phyloP scores from a whole-genome alignment of 2,888 invertebrate genomes.

The Nudaria mundana region DNA sequence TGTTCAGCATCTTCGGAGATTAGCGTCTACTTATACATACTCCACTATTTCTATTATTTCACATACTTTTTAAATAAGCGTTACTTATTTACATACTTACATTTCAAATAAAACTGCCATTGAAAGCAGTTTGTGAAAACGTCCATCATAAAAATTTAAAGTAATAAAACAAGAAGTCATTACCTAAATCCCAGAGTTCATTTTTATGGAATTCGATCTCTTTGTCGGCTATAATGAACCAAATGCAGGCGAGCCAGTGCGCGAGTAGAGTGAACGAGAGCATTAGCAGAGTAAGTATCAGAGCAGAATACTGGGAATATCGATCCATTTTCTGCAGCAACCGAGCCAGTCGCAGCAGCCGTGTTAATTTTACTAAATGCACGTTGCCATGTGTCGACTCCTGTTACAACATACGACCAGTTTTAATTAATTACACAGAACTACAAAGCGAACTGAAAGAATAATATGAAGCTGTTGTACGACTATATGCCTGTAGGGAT shows the following conservation, averaged over 20 bases:
- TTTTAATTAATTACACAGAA: slow-evolving; percentile 26
- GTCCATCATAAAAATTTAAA: slow-evolving; percentile 4
- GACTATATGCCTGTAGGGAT: slow-evolving; percentile 12
- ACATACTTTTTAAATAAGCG: too few species aligned
- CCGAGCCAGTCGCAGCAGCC: slow-evolving; percentile 92
- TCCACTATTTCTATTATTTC: too few species aligned
- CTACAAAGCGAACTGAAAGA: slow-evolving; percentile 5
- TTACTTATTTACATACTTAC: too few species aligned
- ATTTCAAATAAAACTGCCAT: neutral
- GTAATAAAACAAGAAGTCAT: slow-evolving; percentile 3
- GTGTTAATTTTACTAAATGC: slow-evolving; percentile 95
- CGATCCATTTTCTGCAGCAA: slow-evolving; percentile 97
- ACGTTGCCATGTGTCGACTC: slow-evolving; percentile 89
- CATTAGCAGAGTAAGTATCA: slow-evolving; percentile 96
- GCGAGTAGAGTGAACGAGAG: slow-evolving; percentile 95
- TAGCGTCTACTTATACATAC: too few species aligned
- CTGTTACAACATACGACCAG: slow-evolving; percentile 54
- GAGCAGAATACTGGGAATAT: slow-evolving; percentile 97
- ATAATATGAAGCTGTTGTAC: slow-evolving; percentile 10
- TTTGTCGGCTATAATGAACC: slow-evolving; percentile 97
- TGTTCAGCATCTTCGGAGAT: too few species aligned
- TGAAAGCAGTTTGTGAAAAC: neutral
- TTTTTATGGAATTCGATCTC: slow-evolving; percentile 89
- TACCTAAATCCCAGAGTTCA: slow-evolving; percentile 92
- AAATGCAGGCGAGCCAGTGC: slow-evolving; percentile 98